Conservation (phyloP, 2,888 invertebrate genomes). For the Hedychridium roseum region DNA sequence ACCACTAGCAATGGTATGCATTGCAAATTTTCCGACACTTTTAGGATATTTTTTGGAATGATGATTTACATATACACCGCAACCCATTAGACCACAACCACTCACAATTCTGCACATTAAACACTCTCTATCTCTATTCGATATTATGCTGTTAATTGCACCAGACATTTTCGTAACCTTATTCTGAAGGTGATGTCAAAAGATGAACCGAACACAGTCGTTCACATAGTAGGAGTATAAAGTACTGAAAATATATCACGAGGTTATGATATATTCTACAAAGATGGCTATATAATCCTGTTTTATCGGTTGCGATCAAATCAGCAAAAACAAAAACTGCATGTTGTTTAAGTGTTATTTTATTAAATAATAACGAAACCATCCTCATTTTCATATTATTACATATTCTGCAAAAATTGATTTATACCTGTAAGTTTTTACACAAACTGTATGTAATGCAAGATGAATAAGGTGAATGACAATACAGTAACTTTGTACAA, state of each 20-base stretch:
- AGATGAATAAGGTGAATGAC: background rate
- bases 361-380: background rate
- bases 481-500: background rate
- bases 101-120: conserved; percentile 69
- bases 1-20: conserved; percentile 66
- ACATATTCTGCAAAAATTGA: background rate
- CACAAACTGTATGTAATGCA: background rate
- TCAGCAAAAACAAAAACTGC: background rate
- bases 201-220: conserved; percentile 2
- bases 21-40: conserved; percentile 63
- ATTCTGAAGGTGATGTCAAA: too few species aligned
- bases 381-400: background rate
- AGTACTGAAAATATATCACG: background rate
- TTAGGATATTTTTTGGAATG: conserved; percentile 67
- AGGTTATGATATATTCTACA: background rate
- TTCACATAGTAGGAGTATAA: conserved; percentile 8
- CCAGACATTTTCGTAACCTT: conserved; percentile 27
- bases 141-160: conserved; percentile 51
- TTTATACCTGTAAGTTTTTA: background rate
- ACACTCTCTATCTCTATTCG: conserved; percentile 67
- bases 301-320: background rate
- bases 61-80: conserved; percentile 70
- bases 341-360: background rate
- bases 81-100: conserved; percentile 70
- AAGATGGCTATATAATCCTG: background rate